phyloP scores from a whole-genome alignment of 1,140 invertebrate genomes.

The Bombus consobrinus region DNA sequence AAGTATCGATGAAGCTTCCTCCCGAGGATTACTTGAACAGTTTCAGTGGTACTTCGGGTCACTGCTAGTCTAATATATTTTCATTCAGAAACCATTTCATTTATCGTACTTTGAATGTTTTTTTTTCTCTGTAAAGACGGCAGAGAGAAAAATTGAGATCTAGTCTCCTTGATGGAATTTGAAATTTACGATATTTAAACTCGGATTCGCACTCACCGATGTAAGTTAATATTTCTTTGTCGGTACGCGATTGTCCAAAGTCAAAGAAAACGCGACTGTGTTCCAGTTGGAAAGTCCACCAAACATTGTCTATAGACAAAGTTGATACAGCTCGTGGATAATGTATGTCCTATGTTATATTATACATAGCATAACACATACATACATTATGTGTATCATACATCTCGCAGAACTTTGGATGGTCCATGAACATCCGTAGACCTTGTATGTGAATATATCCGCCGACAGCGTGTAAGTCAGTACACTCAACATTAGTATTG shows the following conservation, averaged over 20 bases:
- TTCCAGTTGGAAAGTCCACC: not conserved
- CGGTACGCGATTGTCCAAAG: no score
- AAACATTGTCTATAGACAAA: not conserved
- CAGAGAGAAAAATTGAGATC: not conserved
- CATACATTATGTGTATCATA: not conserved
- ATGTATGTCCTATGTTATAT: not conserved
- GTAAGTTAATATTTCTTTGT: not conserved
- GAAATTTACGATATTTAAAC: not conserved
- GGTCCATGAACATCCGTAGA: not conserved
- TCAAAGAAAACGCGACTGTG: no score
- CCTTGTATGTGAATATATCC: not conserved
- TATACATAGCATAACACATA: not conserved
- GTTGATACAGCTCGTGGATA: not conserved
- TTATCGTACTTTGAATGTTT: not conserved
- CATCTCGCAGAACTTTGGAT: not conserved
- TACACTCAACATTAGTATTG: not conserved
- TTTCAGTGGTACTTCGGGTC: not conserved
- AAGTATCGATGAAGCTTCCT: conserved; percentile 13
- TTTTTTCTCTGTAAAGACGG: not conserved
- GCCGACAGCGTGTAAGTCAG: not conserved
- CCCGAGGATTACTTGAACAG: not conserved
- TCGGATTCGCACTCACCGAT: not conserved
- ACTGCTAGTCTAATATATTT: not conserved
- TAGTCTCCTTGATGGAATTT: not conserved
- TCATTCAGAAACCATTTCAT: not conserved